Base-by-base conservation (phyloP, 2,888 invertebrate species). In the Saturnia pavonia region DNA sequence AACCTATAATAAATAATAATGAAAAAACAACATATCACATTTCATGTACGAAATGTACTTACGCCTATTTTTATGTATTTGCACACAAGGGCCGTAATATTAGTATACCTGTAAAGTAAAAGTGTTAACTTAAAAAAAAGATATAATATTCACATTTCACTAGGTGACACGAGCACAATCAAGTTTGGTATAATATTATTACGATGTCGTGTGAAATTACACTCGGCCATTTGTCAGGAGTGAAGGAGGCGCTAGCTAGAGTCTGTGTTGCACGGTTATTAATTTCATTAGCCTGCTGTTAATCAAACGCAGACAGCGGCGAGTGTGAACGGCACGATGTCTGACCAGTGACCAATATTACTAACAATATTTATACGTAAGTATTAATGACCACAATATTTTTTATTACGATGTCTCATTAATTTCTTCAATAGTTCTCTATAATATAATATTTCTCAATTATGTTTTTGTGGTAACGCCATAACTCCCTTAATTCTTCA, bases 241-340 rank as follows among this genome's bases (percentile, higher is more conserved):
- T 80, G 85, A 84, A 87, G 87, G 85, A 89, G 90, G 88, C 89
- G 86, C 87, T 85, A 81, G 85, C 85, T 84, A 83, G 84, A 84
- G 80, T 84, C 81, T 80, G 82, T 82, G 84, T 85, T 84, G 85
- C 84, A 87, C 83, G 88, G 91, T 91, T 91, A 92, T 92, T 92
- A 92, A 92, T 92, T 92, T 90, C 90, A 92, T 92, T 92, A 91
- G 86, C 84, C 86, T 84, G 86, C 85, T 89, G 88, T 91, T 91
- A 92, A 92, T 92, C 91, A 92, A 91, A 90, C 84, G 79, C 77
- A 77, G 79, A 79, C 79, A 76, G 80, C 78, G 80, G 82, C 82
- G 85, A 86, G 85, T 85, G 87, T 87, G 82, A 82, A 83, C 80
- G 76, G 80, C 82, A 80, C 83, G 79, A 72, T 76, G 77, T 76